Conservation (phyloP, 2,797 vertebrate species). For the Tenualosa thibaudeaui region DNA sequence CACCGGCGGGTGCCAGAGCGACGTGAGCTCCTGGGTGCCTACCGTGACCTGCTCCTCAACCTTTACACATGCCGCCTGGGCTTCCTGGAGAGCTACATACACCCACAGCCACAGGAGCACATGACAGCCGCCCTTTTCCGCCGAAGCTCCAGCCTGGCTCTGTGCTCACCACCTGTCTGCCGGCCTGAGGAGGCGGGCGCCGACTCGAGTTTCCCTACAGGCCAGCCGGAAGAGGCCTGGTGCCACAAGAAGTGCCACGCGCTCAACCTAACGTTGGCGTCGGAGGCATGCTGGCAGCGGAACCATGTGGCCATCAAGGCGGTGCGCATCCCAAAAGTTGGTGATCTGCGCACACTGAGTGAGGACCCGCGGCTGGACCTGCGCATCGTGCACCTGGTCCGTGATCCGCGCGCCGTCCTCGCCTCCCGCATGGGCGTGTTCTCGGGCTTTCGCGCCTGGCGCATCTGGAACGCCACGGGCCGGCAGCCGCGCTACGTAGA, state of each 20-base stretch:
- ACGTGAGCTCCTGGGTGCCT: constrained; percentile 72
- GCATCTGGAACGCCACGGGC: constrained; percentile 80
- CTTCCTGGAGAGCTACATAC: constrained; percentile 78
- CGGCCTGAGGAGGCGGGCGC: constrained; percentile 40
- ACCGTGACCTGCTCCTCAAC: constrained; percentile 78
- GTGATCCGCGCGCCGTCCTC: constrained; percentile 79
- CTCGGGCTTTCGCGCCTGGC: constrained; percentile 75
- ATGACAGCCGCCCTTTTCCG: constrained; percentile 71
- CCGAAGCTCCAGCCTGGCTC: constrained; percentile 74
- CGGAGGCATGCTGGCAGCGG: constrained; percentile 67
- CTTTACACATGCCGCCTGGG: constrained; percentile 78
- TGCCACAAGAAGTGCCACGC: constrained; percentile 74
- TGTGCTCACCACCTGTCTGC: constrained; percentile 79
- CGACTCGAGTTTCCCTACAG: constrained; percentile 1
- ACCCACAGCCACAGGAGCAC: constrained; percentile 73
- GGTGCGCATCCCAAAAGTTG: constrained; percentile 64
- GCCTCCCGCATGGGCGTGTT: constrained; percentile 79
- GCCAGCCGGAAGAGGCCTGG: constrained; percentile 69
- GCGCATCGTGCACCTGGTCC: constrained; percentile 79
- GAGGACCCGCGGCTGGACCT: constrained; percentile 80
- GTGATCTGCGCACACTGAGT: constrained; percentile 70
- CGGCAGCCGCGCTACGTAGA: constrained; percentile 76
- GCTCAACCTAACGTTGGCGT: constrained; percentile 75
- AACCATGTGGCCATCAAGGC: constrained; percentile 60
- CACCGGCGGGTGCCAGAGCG: constrained; percentile 67